Base-by-base conservation (phyloP, 2,113 vertebrate species). In the Microcebus tavaratra region DNA sequence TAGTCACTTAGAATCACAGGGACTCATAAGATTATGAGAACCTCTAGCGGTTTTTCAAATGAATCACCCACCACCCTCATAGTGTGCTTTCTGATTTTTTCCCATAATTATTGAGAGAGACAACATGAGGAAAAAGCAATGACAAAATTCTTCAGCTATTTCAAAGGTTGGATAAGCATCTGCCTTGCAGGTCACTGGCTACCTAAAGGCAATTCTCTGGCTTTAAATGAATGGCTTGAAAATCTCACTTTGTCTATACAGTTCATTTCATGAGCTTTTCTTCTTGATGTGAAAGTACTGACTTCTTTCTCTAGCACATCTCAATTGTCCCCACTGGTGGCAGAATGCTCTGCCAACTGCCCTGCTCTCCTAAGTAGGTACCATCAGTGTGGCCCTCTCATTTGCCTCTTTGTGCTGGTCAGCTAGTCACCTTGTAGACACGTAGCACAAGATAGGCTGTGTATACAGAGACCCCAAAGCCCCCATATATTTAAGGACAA, bases 401-500 rank as follows among this genome's bases (percentile, higher is more conserved):
- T 67, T 50, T 1, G 0, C 5, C 20, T n/a, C 81, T 91, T 92
- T 96, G 88, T 92, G 84, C 57, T 96, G 61, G 27, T 27, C 85
- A n/a, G 90, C 34, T 80, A 96, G 48, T 18, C 50, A 27, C 36
- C 31, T 96, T 67, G 80, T 36, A 5, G 94, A 42, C 84, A 73
- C 55, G 20, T 31, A 50, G 90, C 42, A 27, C 27, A 27, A 11
- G 67, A 89, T 87, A 94, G 61, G 78, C 92, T 89, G 81, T 1
- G 0, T 86, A 90, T 61, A 67, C 50, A 79, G 31, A 81, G 76
- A 27, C 10, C 78, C 96, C 27, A 25, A 61, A 88, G 57, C 3
- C 92, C 88, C 96, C 57, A 17, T 78, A 73, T 63, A 1, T 96
- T 98, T 95, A 59, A 97, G 97, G 81, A 96, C 0, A 11, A 97